phyloP scores from a whole-genome alignment of 2,113 vertebrate species.

The Lamprotornis superbus region DNA sequence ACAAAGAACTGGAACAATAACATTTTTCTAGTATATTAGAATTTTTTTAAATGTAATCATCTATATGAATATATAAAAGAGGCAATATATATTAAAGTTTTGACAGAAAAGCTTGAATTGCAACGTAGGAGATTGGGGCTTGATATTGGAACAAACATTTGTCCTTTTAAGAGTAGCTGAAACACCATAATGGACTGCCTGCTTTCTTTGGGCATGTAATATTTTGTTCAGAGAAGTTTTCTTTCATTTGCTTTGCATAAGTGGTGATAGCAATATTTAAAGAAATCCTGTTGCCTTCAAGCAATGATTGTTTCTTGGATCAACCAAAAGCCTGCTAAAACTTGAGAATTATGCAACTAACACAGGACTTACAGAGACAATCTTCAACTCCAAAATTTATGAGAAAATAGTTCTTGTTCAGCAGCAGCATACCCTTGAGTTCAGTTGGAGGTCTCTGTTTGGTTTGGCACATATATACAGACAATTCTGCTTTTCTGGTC shows the following conservation, averaged over 20 bases:
- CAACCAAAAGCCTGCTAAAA: neutral
- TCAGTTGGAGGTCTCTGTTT: neutral
- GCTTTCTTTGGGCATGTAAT: neutral
- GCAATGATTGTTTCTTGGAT: neutral
- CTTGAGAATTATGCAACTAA: neutral
- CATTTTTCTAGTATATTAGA: neutral
- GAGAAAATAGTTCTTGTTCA: neutral
- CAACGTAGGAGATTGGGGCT: neutral
- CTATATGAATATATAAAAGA: neutral
- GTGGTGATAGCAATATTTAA: neutral
- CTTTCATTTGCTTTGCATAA: neutral
- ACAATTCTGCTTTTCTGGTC: neutral
- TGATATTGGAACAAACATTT: neutral
- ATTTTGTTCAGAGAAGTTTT: neutral
- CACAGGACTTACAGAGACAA: neutral
- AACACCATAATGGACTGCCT: neutral
- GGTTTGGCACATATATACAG: neutral
- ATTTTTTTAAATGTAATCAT: neutral
- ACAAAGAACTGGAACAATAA: neutral
- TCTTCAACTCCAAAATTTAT: neutral
- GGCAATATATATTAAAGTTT: neutral
- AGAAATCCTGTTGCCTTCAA: neutral
- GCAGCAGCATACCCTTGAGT: neutral
- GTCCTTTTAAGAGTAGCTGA: neutral
- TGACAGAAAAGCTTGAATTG: neutral